A percentile compares a stretch with the other conserved stretches of the same genome.
These are phyloP conservation scores for Centrocercus urophasianus DNA, from an alignment of 2,113 vertebrate genomes.

Conservation along the genomic window DNA sequence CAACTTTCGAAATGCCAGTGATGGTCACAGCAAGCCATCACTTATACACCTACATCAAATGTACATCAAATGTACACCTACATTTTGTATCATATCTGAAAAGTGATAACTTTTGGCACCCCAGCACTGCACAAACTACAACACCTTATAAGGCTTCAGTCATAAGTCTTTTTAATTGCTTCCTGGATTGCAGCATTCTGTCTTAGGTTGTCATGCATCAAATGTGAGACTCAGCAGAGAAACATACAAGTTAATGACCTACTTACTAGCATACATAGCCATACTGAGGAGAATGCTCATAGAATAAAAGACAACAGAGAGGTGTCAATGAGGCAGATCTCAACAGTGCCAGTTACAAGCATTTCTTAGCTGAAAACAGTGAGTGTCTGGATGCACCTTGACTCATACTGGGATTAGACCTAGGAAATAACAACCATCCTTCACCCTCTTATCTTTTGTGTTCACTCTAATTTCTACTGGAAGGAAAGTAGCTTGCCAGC, in stretches of 20 bases:
- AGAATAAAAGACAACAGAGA: neutral
- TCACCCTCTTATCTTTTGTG: neutral
- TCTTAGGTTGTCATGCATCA: neutral
- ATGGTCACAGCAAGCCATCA: neutral
- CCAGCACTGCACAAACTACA: neutral
- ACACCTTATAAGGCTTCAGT: neutral
- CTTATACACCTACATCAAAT: no score
- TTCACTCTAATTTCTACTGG: neutral
- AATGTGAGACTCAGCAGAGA: neutral
- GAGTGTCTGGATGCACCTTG: neutral
- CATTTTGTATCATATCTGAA: neutral
- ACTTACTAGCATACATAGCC: neutral
- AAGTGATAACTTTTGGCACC: neutral
- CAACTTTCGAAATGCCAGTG: neutral
- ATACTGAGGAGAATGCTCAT: neutral
- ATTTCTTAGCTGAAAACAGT: neutral
- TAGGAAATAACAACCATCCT: neutral
- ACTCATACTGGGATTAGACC: neutral
- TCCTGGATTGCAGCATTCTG: neutral
- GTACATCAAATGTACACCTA: neutral
- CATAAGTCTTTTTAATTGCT: neutral
- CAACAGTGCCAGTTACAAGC: neutral
- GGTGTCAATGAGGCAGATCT: neutral
- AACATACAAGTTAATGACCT: neutral
- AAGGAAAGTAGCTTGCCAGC: neutral